A percentile compares a stretch with the other conserved stretches of the same genome.
phyloP scores from a whole-genome alignment of 1,140 invertebrate genomes.

The Pteromalus puparum region DNA sequence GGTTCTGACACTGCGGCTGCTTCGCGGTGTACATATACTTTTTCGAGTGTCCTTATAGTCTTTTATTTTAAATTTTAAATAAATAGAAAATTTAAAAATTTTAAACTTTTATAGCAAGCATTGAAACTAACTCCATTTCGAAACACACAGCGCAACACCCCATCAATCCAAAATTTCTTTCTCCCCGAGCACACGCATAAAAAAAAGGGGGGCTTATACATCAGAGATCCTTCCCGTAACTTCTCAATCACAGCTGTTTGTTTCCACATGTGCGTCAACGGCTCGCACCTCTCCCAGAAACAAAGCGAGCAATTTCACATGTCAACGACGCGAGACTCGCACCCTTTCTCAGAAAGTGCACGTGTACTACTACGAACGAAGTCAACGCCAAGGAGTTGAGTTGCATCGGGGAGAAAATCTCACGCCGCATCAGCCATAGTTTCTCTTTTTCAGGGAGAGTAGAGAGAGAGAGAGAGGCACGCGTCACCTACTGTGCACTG shows the following conservation, averaged over 20 bases:
- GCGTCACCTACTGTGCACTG: conserved; percentile 9
- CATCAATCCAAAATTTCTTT: background rate
- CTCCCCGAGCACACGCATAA: background rate
- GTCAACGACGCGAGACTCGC: background rate
- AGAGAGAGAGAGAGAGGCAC: background rate
- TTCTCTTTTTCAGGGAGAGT: conserved; percentile 26
- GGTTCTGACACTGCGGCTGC: too few relatives aligned
- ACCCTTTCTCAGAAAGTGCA: background rate
- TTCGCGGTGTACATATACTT: too few relatives aligned
- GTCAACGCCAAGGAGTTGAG: background rate
- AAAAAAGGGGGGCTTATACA: background rate
- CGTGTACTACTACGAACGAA: background rate
- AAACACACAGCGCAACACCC: too few relatives aligned
- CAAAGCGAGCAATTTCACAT: background rate
- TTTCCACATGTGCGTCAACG: conserved; percentile 36
- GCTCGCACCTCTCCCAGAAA: background rate
- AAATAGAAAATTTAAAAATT: too few relatives aligned
- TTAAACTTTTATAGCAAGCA: too few relatives aligned
- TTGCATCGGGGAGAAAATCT: background rate
- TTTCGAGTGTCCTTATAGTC: too few relatives aligned
- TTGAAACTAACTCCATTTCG: too few relatives aligned
- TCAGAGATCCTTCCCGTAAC: background rate
- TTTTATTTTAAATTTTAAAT: too few relatives aligned
- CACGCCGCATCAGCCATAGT: background rate
- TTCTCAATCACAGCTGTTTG: conserved; percentile 21